Conservation (phyloP, 2,113 vertebrate genomes). For the Bungarus multicinctus region DNA sequence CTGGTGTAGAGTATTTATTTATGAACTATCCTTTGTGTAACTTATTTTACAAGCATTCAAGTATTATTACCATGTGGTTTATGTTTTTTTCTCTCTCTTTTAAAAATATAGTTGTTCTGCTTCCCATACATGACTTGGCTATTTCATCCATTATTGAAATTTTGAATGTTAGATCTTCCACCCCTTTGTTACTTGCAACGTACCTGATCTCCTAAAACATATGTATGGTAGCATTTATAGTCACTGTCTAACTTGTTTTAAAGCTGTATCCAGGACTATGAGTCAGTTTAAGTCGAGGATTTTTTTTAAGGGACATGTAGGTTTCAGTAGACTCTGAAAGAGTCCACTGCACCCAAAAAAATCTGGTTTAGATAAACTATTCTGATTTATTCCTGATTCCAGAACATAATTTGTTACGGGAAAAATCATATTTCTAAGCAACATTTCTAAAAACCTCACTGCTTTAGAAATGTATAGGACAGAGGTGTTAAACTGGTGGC, state of each 20-base stretch:
- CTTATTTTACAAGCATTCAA: not conserved
- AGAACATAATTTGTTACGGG: not conserved
- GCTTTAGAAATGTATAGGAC: not conserved
- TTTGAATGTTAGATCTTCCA: not conserved
- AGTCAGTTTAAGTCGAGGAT: not conserved
- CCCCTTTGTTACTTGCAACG: not conserved
- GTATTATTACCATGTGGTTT: not conserved
- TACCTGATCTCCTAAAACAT: not conserved
- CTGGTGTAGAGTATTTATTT: not conserved
- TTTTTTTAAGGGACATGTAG: not conserved
- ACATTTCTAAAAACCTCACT: not conserved
- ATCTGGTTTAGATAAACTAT: not conserved
- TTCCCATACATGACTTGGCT: not conserved
- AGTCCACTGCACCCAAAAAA: not conserved
- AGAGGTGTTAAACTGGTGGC: no score
- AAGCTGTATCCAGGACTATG: not conserved
- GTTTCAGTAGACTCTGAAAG: not conserved
- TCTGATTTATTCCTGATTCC: not conserved
- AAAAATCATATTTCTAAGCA: not conserved
- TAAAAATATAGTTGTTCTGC: not conserved
- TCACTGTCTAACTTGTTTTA: not conserved
- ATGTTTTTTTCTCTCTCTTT: not conserved
- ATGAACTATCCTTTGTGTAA: not conserved
- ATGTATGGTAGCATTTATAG: not conserved
- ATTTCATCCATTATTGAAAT: not conserved